Conservation (phyloP, 2,888 invertebrate species). For the Empis stercorea region DNA sequence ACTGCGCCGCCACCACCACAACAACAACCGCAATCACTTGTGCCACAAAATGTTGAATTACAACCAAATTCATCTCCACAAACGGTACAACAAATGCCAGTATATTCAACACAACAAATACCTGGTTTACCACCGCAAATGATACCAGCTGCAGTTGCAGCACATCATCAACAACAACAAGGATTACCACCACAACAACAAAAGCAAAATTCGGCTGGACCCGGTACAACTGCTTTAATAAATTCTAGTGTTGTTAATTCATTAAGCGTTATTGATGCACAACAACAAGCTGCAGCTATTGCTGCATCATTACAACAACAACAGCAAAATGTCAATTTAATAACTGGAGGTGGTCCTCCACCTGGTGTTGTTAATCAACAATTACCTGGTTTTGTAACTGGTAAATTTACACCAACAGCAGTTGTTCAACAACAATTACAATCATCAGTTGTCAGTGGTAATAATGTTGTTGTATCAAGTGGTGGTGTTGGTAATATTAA, state of each 20-base stretch:
- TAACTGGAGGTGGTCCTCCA: conserved; percentile 42
- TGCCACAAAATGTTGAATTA: neutral
- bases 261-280: neutral
- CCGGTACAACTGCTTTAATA: neutral
- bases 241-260: neutral
- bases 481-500: neutral
- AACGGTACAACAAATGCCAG: conserved; percentile 2
- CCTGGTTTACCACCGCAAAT: conserved; percentile 1
- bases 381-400: conserved; percentile 18
- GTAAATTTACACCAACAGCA: conserved; percentile 16
- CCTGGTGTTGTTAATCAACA: conserved; percentile 13
- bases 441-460: neutral
- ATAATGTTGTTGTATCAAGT: neutral
- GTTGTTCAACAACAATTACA: neutral
- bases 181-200: neutral
- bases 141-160: neutral
- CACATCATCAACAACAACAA: neutral
- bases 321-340: conserved; percentile 15
- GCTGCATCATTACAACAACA: conserved; percentile 3
- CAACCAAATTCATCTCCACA: neutral
- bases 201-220: neutral
- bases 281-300: conserved; percentile 1
- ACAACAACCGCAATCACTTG: neutral
- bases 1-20: neutral
- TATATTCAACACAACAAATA: conserved; percentile 5